Conservation (phyloP, 2,113 vertebrate genomes). For the Ciconia maguari region DNA sequence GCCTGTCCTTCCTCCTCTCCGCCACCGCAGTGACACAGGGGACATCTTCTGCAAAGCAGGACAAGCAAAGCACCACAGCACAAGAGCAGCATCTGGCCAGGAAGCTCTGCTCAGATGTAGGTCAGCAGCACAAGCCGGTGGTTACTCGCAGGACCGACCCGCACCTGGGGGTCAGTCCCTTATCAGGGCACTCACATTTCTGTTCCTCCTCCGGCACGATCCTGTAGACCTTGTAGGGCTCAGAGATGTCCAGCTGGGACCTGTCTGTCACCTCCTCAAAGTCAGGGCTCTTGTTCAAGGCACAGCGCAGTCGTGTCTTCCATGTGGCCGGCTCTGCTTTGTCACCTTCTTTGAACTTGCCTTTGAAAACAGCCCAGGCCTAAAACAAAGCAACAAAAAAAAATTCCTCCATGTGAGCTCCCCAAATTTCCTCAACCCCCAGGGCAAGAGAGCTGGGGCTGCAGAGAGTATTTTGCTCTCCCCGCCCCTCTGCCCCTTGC, state of each 20-base stretch:
- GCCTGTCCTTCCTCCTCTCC: not conserved
- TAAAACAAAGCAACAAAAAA: slow-evolving; percentile 39
- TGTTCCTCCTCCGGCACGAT: slow-evolving; percentile 96
- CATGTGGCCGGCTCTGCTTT: slow-evolving; percentile 96
- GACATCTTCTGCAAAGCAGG: not conserved
- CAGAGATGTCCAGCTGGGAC: slow-evolving; percentile 96
- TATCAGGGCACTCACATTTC: slow-evolving; percentile 78
- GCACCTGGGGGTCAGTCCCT: rapidly evolving
- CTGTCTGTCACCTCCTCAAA: slow-evolving; percentile 97
- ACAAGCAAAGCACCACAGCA: not conserved
- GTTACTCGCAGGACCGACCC: not conserved
- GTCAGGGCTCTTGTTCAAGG: slow-evolving; percentile 97
- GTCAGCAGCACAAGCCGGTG: not conserved
- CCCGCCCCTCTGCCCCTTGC: not conserved
- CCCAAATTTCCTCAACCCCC: not conserved
- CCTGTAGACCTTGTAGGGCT: slow-evolving; percentile 98
- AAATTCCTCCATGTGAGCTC: not conserved
- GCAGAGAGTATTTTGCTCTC: not conserved
- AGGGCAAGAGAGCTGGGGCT: not conserved
- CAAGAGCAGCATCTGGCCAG: not conserved
- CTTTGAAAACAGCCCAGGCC: slow-evolving; percentile 99
- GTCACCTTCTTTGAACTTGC: slow-evolving; percentile 97
- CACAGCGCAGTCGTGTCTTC: slow-evolving; percentile 97
- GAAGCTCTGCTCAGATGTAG: not conserved
- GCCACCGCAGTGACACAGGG: not conserved